Base-by-base conservation (phyloP, 2,888 invertebrate species). In the Caenorhabditis afra region DNA sequence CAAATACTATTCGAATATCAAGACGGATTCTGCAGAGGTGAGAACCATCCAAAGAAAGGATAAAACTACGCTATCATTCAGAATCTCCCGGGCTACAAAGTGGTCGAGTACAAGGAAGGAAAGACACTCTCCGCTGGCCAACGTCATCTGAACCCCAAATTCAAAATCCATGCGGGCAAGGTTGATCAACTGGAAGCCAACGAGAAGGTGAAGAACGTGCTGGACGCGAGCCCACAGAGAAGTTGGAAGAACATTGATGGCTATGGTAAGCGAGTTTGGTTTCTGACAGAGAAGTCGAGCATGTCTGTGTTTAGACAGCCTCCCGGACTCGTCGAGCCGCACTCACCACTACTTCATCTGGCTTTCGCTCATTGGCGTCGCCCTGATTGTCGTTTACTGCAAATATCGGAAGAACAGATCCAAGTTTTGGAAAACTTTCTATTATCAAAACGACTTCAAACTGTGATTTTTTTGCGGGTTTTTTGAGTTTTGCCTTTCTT, bases 391-490 rank as follows among this genome's bases (percentile, higher is more conserved):
- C 58, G 84, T 79, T 23, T 89, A 89, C 78, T 85, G 86, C 79
- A 88, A 89, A 79, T 89, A 89, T 74, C 81, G 87, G 41, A 75
- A 85, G 71, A 89, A 89, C 75, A 78, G 87, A 65, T 84, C 85
- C 71, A 86, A 87, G 77, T 88, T 89, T 85, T 89, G 89, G 89
- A 89, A 89, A 67, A 88, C 87, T 37, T 89, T 89, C 84, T 89
- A 89, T 85, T 89, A 89, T 81, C 77, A 82, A 74, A 84, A 88
- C 85, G 89, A 89, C 82, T 89, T 89, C 85, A 89, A 89, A 86
- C 80, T 89, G 89, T 89, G 84, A 88, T 73, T 81, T 81, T 81
- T 77, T 57, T 55, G 41, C 47, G n/a, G 66, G 74, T 52, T 59
- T 64, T 50, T 64, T 55, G 50, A 64, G 64, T 73, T 29, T 73